A percentile compares a stretch with the other conserved stretches of the same genome.
phyloP scores from a whole-genome alignment of 2,888 invertebrate species.

The Petrolisthes cinctipes region DNA sequence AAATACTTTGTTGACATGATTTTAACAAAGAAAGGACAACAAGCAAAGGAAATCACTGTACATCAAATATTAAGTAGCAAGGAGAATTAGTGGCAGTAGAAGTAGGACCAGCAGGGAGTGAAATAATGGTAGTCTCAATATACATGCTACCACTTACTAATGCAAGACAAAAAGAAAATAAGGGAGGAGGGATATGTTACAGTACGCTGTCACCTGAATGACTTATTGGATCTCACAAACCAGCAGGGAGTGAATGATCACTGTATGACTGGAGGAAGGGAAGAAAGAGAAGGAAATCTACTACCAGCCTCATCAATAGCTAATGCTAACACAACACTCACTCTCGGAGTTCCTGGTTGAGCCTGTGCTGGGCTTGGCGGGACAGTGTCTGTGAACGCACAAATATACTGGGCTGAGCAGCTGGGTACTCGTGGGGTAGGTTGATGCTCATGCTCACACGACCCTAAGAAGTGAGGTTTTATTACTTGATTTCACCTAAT shows the following conservation, averaged over 20 bases:
- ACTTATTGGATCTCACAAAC: neutral
- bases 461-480: slow-evolving; percentile 28
- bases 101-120: no score
- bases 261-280: neutral
- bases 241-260: neutral
- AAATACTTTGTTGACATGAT: neutral
- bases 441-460: slow-evolving; percentile 41
- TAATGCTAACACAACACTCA: slow-evolving; percentile 8
- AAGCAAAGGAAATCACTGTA: no score
- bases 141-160: no score
- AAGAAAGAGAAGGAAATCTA: neutral
- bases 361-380: slow-evolving; percentile 41
- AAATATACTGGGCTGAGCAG: slow-evolving; percentile 39
- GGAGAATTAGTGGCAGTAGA: no score
- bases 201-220: neutral
- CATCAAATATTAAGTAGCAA: no score
- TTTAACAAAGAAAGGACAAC: no score
- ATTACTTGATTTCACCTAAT: no score
- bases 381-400: slow-evolving; percentile 54
- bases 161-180: no score
- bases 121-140: no score
- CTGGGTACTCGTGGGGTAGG: slow-evolving; percentile 52
- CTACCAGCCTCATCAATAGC: neutral
- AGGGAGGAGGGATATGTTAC: neutral
- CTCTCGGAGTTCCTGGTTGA: slow-evolving; percentile 50